phyloP scores from a whole-genome alignment of 2,888 invertebrate species.

The Cataglyphis rosenhaueri region DNA sequence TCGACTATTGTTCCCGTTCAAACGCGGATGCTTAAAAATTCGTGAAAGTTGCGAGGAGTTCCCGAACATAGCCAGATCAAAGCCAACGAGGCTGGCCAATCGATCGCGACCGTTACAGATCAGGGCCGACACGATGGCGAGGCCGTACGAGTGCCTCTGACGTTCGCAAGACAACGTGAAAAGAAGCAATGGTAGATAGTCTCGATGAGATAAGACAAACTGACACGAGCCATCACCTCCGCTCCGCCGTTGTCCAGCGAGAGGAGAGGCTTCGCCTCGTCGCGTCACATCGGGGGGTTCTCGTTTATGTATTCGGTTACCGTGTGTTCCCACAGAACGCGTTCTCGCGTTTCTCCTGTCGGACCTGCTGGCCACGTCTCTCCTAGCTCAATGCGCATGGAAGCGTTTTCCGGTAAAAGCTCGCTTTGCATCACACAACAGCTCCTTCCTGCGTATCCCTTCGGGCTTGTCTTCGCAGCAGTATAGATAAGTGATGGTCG shows the following conservation, averaged over 20 bases:
- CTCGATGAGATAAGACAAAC: constrained; percentile 77
- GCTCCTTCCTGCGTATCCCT: constrained; percentile 72
- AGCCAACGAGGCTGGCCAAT: constrained; percentile 60
- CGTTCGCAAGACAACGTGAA: constrained; percentile 73
- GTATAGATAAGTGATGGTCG: constrained; percentile 61
- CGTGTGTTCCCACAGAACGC: constrained; percentile 75
- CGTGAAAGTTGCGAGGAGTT: constrained; percentile 51
- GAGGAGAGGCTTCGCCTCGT: constrained; percentile 66
- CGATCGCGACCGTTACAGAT: constrained; percentile 70
- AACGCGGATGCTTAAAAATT: constrained; percentile 47
- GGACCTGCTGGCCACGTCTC: constrained; percentile 26
- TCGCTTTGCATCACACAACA: constrained; percentile 71
- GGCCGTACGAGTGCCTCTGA: constrained; percentile 62
- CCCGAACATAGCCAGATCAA: constrained; percentile 56
- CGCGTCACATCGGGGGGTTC: constrained; percentile 72
- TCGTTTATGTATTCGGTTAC: constrained; percentile 81
- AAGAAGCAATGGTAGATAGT: constrained; percentile 81
- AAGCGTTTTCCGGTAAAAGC: constrained; percentile 76
- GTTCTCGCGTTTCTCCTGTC: constrained; percentile 42
- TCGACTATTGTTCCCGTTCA: constrained; percentile 8
- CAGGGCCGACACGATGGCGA: constrained; percentile 66
- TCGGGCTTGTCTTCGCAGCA: constrained; percentile 57
- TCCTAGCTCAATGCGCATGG: constrained; percentile 63
- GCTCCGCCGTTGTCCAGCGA: constrained; percentile 60
- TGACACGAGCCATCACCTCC: constrained; percentile 80